Conservation (phyloP, 2,113 vertebrate genomes). For the Actenoides hombroni region DNA sequence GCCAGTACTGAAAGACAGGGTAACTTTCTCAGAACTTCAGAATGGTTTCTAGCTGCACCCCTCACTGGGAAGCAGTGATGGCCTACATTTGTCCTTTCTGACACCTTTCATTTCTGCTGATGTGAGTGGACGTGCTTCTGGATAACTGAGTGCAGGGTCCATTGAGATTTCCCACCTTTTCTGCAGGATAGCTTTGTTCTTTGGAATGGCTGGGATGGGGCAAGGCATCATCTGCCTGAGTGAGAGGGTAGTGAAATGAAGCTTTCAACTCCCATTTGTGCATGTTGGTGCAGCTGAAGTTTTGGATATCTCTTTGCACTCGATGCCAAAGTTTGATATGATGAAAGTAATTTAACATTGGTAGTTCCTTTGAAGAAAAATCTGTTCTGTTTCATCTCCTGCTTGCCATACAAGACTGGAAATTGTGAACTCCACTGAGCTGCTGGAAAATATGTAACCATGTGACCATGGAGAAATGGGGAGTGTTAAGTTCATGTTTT, state of each 20-base stretch:
- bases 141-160: background rate
- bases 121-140: background rate
- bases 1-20: background rate
- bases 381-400: background rate
- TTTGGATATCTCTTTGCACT: background rate
- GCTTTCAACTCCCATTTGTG: background rate
- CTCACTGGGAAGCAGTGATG: background rate
- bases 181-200: background rate
- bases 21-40: background rate
- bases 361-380: conserved; percentile 23
- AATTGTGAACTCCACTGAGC: background rate
- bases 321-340: background rate
- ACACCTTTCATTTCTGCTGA: background rate
- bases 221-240: background rate
- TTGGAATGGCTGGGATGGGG: background rate
- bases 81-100: background rate
- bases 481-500: background rate
- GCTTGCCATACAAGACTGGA: background rate
- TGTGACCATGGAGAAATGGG: background rate
- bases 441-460: background rate
- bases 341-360: background rate
- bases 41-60: background rate
- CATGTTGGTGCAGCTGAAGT: background rate
- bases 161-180: background rate
- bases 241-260: background rate